Percentiles rank a stretch among this genome's conserved stretches.
Evolutionary conservation across 2,113 vertebrate genomes (phyloP).

Genomic region (Lophotis ruficrista): DNA sequence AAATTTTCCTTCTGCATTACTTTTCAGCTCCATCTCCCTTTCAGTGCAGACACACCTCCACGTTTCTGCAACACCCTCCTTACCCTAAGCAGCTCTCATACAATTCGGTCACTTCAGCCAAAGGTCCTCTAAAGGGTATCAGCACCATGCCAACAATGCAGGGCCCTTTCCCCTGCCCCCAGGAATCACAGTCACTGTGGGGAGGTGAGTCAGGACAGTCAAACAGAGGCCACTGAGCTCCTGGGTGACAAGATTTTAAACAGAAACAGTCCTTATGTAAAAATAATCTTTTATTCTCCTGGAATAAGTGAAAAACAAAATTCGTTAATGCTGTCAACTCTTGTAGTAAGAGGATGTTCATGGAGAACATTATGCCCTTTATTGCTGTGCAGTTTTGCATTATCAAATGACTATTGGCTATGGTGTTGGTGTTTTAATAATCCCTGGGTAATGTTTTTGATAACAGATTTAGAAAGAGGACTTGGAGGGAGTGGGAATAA

Average conservation of each 20-base stretch:
- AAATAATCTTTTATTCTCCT: not conserved
- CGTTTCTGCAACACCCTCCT: not conserved
- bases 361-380: not conserved
- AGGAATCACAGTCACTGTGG: not conserved
- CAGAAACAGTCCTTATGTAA: not conserved
- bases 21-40: not conserved
- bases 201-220: not conserved
- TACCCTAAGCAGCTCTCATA: not conserved
- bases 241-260: not conserved
- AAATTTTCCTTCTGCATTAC: not conserved
- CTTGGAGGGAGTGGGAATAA: not conserved
- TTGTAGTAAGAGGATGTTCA: not conserved
- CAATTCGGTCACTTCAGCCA: not conserved
- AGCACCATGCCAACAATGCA: not conserved
- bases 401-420: not conserved
- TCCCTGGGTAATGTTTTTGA: not conserved
- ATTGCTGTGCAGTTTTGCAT: not conserved
- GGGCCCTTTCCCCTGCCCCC: not conserved
- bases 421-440: not conserved
- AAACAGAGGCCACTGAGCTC: not conserved
- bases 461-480: not conserved
- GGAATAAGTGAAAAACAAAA: not conserved
- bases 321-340: not conserved
- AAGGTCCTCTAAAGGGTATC: not conserved
- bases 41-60: not conserved